Base-by-base conservation (phyloP, 2,797 vertebrate species). In the Sebastes dallii region DNA sequence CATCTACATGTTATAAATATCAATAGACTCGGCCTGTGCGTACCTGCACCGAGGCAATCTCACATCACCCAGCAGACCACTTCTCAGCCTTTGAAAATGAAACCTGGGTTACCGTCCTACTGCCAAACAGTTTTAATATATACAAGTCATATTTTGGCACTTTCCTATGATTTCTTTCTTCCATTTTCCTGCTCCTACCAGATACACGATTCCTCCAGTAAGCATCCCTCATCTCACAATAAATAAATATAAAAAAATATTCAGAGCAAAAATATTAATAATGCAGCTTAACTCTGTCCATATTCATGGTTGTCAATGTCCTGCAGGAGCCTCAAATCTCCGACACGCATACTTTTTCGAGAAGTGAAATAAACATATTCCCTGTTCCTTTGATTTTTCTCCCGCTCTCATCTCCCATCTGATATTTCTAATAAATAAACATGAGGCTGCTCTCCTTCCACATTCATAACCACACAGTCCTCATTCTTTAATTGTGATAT, bases 391-490 rank as follows among this genome's bases (percentile, higher is more conserved):
- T 91, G 86, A 94, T 92, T 91, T 82, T 68, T 85, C 78, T 75
- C 72, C 24, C 55, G 77, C 77, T 86, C 83, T 90, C 90, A 86
- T 91, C 89, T 86, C 88, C 79, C 78, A 91, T 91, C 84, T 89
- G 84, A 93, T 90, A 88, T 90, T 83, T 84, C 84, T 78, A 82
- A 91, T 94, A 92, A 92, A 94, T 92, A 95, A 92, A 94, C 91
- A 95, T 93, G 90, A 93, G 84, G 69, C 75, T 84, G 52, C 34
- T 59, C 86, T 83, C 64, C 72, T 78, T 85, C 50, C 34, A 68
- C 85, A 84, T 87, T 79, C 80, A 83, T 62, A 74, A 32, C 8
- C 86, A 61, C 42, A 75, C 82, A 78, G 68, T 55, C 50, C 77
- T 82, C 66, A 29, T 83, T 83, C 83, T 77, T 86, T 88, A 79